Evolutionary conservation across 2,797 vertebrate species (phyloP).

Genomic region (Sternarchorhynchus goeldii): DNA sequence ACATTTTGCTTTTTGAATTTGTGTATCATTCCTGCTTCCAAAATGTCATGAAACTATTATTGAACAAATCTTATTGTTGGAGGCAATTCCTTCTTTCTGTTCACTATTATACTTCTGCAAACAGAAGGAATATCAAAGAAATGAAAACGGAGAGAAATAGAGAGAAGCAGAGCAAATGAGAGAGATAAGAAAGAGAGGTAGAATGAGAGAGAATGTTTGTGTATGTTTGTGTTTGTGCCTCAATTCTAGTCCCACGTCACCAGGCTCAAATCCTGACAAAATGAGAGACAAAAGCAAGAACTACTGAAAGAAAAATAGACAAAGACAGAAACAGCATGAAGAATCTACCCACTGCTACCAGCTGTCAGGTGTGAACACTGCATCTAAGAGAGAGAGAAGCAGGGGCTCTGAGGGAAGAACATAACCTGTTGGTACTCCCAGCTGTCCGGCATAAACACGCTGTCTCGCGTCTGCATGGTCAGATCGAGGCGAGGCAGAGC

Average conservation of each 20-base stretch:
- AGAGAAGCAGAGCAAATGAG: not conserved
- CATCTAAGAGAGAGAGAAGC: constrained; percentile 39
- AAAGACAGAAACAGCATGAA: constrained; percentile 62
- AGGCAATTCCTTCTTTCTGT: not conserved
- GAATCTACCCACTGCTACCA: constrained; percentile 40
- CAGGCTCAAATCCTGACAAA: constrained; percentile 19
- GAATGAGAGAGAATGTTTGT: not conserved
- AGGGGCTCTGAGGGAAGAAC: constrained; percentile 26
- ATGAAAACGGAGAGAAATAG: not conserved
- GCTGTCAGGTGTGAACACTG: constrained; percentile 55
- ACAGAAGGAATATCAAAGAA: not conserved
- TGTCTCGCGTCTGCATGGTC: constrained; percentile 79
- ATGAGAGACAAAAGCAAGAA: not conserved
- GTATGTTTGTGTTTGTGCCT: not conserved
- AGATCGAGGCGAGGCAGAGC: constrained; percentile 80
- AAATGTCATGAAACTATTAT: not conserved
- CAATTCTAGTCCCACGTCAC: not conserved
- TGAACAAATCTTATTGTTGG: constrained; percentile 5
- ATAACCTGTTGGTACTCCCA: constrained; percentile 85
- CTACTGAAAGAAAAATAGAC: constrained; percentile 22
- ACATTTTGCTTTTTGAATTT: too few relatives aligned
- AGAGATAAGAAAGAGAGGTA: not conserved
- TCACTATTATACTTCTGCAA: not conserved
- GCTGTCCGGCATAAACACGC: constrained; percentile 77
- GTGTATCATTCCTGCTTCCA: too few relatives aligned